Percentiles rank a stretch among this genome's conserved stretches.
These are phyloP conservation scores for Tenodera sinensis DNA, from an alignment of 2,888 invertebrate species.

Conservation along the genomic window DNA sequence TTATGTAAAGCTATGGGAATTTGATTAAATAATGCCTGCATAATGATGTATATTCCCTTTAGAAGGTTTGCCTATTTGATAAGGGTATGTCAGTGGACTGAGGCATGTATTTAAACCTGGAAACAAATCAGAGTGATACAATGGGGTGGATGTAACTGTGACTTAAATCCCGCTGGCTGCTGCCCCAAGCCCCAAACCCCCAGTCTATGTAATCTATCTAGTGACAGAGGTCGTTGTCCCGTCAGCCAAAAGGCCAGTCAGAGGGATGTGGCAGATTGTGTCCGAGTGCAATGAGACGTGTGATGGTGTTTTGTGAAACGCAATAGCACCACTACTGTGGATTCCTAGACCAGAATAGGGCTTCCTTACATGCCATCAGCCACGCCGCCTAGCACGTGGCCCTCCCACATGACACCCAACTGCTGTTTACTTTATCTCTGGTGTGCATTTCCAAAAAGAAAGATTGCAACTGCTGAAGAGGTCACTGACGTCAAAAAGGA, in stretches of 20 bases:
- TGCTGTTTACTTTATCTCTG: not conserved
- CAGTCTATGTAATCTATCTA: too few species aligned
- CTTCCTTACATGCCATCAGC: not conserved
- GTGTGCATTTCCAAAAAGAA: not conserved
- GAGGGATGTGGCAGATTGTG: not conserved
- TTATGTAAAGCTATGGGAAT: too few species aligned
- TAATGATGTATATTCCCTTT: too few species aligned
- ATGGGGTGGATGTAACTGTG: too few species aligned
- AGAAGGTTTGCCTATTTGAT: too few species aligned
- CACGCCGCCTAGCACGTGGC: not conserved
- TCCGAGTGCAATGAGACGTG: not conserved
- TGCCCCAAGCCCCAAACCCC: too few species aligned
- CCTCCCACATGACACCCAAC: not conserved
- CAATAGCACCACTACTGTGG: not conserved
- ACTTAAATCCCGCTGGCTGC: too few species aligned
- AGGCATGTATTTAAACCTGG: too few species aligned
- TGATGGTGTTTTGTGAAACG: not conserved
- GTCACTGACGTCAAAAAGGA: not conserved
- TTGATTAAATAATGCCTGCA: too few species aligned
- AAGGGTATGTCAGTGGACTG: too few species aligned
- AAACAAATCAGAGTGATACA: too few species aligned
- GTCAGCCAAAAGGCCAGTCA: not conserved
- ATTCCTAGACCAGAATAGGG: not conserved
- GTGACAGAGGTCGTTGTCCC: not conserved
- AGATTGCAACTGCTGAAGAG: not conserved